Evolutionary conservation across 2,797 vertebrate genomes (phyloP).

Genomic region (Epinephelus malabaricus): DNA sequence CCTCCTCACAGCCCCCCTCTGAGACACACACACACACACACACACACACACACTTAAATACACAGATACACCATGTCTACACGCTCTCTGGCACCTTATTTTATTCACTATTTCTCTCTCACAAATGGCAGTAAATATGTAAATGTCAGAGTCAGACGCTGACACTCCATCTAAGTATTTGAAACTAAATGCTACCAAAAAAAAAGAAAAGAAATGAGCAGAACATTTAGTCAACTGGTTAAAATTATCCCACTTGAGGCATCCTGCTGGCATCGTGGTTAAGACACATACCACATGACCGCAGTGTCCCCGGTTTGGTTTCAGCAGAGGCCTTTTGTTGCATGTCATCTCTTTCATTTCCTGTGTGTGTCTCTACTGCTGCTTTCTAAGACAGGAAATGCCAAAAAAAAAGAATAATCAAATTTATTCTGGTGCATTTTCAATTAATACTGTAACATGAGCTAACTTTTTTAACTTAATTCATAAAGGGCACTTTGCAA

Average conservation of each 20-base stretch:
- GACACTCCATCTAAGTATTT: not conserved
- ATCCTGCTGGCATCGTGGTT: not conserved
- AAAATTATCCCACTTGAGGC: not conserved
- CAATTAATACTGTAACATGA: not conserved
- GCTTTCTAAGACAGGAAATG: not conserved
- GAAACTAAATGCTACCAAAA: no score
- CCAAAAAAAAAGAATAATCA: not conserved
- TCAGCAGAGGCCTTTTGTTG: not conserved
- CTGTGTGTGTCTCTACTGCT: slow-evolving; percentile 4
- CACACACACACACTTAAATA: slow-evolving; percentile 3
- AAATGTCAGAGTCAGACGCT: not conserved
- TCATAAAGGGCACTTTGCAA: not conserved
- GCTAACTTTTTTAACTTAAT: not conserved
- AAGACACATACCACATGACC: not conserved
- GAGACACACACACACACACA: slow-evolving; percentile 19
- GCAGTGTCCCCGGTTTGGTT: not conserved
- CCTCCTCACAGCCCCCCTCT: slow-evolving; percentile 16
- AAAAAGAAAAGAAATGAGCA: no score
- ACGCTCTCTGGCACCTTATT: not conserved
- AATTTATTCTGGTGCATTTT: slow-evolving; percentile 7
- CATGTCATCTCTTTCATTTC: slow-evolving; percentile 7
- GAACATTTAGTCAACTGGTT: slow-evolving; percentile 16
- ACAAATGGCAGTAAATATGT: not conserved
- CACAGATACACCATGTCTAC: not conserved
- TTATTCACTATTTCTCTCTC: not conserved